Conservation (phyloP, 2,113 vertebrate genomes). For the Nibea coibor region DNA sequence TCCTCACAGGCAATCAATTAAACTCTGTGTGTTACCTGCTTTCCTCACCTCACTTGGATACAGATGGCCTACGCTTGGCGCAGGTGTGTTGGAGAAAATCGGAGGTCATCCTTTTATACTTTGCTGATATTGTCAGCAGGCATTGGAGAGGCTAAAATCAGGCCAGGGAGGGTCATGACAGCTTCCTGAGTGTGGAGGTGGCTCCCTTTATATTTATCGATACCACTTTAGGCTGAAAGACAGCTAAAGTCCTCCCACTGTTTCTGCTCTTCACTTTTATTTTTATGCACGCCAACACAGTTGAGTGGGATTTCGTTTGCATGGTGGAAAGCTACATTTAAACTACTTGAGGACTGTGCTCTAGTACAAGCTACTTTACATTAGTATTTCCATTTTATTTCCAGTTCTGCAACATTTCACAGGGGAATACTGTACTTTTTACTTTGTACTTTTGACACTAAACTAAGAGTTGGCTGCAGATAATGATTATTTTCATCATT, state of each 20-base stretch:
- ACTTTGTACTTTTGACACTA: too few species aligned
- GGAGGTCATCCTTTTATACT: not conserved
- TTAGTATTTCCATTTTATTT: too few species aligned
- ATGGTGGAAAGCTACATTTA: not conserved
- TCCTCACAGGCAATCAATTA: not conserved
- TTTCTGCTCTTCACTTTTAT: not conserved
- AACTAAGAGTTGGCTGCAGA: not conserved
- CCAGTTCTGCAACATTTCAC: not conserved
- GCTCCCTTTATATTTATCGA: not conserved
- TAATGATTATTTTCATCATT: not conserved
- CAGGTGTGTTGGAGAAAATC: not conserved
- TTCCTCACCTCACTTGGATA: constrained; percentile 17
- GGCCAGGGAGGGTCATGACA: not conserved
- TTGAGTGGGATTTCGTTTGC: not conserved
- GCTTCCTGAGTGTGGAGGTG: not conserved
- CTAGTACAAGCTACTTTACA: not conserved
- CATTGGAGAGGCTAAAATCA: not conserved
- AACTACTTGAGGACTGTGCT: not conserved
- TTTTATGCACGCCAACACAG: not conserved
- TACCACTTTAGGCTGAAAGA: not conserved
- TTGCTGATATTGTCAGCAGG: not conserved
- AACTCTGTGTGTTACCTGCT: not conserved
- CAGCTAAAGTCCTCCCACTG: not conserved
- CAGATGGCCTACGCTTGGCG: constrained; percentile 3
- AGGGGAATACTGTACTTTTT: not conserved